phyloP scores from a whole-genome alignment of 2,113 vertebrate species.

The Prionailurus bengalensis region DNA sequence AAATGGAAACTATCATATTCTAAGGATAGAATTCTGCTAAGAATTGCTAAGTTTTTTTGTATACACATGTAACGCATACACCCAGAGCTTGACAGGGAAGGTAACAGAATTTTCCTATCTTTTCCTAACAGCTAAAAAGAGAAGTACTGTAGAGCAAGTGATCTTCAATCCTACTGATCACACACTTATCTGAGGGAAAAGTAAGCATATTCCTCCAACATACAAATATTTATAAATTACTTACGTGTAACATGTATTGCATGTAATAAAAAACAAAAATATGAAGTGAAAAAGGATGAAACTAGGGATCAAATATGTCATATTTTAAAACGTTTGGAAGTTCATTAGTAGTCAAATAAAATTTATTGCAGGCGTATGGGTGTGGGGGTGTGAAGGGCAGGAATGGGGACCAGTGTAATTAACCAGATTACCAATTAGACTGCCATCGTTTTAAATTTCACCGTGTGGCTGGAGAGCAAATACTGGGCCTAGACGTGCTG shows the following conservation, averaged over 20 bases:
- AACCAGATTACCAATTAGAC: neutral
- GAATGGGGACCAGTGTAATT: neutral
- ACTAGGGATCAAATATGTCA: neutral
- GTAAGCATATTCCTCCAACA: neutral
- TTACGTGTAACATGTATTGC: neutral
- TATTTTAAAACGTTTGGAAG: neutral
- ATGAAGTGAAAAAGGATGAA: neutral
- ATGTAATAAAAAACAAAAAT: constrained; percentile 14
- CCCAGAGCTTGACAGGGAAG: neutral
- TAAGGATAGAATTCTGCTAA: neutral
- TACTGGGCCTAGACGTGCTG: neutral
- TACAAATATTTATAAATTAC: neutral
- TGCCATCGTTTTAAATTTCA: neutral
- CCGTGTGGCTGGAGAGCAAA: neutral
- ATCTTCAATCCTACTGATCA: neutral
- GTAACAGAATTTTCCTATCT: neutral
- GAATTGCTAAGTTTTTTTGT: neutral
- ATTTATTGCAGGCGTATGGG: neutral
- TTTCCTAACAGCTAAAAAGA: neutral
- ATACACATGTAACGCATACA: neutral
- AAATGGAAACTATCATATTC: constrained; percentile 37
- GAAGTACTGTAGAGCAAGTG: neutral
- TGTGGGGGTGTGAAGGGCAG: neutral
- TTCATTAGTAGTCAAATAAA: neutral
- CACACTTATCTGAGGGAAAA: neutral